These are phyloP conservation scores for Sphaerodactylus townsendi DNA, from an alignment of 2,113 vertebrate genomes.

Conservation along the genomic window DNA sequence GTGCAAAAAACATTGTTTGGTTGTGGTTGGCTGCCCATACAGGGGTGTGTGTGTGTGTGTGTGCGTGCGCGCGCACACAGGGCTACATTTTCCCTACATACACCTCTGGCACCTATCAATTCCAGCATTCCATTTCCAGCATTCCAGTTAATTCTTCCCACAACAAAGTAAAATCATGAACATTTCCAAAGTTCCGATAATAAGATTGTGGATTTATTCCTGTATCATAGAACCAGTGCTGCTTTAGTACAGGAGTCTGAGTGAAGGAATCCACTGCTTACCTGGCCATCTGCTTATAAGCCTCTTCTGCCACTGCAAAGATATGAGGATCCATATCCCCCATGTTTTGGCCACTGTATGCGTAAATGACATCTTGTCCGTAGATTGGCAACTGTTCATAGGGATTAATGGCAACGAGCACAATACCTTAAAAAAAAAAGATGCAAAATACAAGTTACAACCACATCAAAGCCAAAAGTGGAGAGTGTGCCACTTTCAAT, in stretches of 20 bases:
- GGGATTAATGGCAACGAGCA: slow-evolving; percentile 96
- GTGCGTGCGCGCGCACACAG: too few species aligned
- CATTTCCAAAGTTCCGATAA: too few species aligned
- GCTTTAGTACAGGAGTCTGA: neutral
- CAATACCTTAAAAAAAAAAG: slow-evolving; percentile 81
- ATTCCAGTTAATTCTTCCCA: too few species aligned
- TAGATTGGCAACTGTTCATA: slow-evolving; percentile 94
- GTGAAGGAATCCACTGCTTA: slow-evolving; percentile 44
- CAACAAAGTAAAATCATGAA: too few species aligned
- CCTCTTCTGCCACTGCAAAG: slow-evolving; percentile 94
- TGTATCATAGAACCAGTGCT: neutral
- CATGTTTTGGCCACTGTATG: slow-evolving; percentile 94
- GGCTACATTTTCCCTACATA: too few species aligned
- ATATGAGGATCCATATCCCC: slow-evolving; percentile 98
- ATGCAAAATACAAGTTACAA: neutral
- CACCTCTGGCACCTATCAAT: too few species aligned
- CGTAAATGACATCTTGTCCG: slow-evolving; percentile 94
- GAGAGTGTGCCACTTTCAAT: neutral
- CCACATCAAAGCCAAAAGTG: rapidly evolving
- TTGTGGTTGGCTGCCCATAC: too few species aligned
- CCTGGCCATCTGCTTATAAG: slow-evolving; percentile 97
- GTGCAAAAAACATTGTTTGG: too few species aligned
- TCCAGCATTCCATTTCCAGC: too few species aligned
- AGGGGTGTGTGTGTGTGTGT: too few species aligned
- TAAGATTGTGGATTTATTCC: neutral